A percentile compares a stretch with the other conserved stretches of the same genome.
Conservation (phyloP, 1,140 invertebrate genomes). For the Pogonognathellus flavescens region DNA sequence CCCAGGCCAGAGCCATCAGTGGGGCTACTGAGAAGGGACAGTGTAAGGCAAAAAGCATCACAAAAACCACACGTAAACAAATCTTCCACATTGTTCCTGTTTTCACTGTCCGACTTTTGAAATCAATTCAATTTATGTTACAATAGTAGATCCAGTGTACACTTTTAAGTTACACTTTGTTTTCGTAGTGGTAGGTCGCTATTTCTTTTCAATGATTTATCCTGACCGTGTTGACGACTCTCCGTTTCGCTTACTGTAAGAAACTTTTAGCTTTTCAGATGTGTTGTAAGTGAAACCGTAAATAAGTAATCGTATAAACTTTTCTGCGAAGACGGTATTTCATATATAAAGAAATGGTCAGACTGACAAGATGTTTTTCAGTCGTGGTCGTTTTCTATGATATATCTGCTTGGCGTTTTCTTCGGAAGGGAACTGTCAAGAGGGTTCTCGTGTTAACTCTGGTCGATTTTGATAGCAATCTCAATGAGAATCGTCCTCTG, state of each 20-base stretch:
- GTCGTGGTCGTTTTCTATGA: neutral
- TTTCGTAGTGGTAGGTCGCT: neutral
- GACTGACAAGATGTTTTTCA: no score
- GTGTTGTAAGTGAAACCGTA: neutral
- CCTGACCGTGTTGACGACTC: neutral
- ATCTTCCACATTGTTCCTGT: slow-evolving; percentile 63
- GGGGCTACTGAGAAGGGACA: slow-evolving; percentile 67
- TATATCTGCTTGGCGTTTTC: neutral
- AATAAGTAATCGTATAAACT: slow-evolving; percentile 28
- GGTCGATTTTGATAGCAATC: slow-evolving; percentile 3
- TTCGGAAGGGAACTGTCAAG: slow-evolving; percentile 1
- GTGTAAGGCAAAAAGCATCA: slow-evolving; percentile 67
- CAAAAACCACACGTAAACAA: slow-evolving; percentile 66
- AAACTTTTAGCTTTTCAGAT: neutral
- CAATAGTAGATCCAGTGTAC: neutral
- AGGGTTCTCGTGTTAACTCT: slow-evolving; percentile 1
- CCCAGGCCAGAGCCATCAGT: slow-evolving; percentile 66
- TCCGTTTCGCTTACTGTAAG: neutral
- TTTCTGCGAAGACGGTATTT: neutral
- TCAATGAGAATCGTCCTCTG: neutral
- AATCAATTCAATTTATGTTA: slow-evolving; percentile 15
- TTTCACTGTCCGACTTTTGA: slow-evolving; percentile 10
- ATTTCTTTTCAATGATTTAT: neutral
- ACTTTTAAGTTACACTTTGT: slow-evolving; percentile 4
- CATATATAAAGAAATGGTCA: neutral